Conservation (phyloP, 2,797 vertebrate species). For the Myoxocephalus aenaeus region DNA sequence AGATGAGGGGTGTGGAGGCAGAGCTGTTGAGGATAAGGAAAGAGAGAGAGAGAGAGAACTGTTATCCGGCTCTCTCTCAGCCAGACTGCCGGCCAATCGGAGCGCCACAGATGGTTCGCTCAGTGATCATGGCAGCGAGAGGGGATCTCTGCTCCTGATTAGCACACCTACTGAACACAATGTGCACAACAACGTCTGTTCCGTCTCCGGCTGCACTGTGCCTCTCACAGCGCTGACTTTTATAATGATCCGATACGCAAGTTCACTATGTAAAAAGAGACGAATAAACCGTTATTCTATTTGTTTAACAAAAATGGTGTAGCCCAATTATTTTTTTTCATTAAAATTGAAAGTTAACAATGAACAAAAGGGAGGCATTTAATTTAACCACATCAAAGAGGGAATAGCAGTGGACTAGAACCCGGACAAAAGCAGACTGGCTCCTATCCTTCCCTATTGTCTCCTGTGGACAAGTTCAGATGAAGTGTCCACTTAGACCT, state of each 20-base stretch:
- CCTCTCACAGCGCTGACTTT: neutral
- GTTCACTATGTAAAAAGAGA: neutral
- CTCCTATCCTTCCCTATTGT: slow-evolving; percentile 28
- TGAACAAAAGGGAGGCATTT: neutral
- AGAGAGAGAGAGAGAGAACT: slow-evolving; percentile 21
- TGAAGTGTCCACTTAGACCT: slow-evolving; percentile 75
- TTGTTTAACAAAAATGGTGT: neutral
- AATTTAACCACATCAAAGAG: slow-evolving; percentile 17
- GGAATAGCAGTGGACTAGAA: neutral
- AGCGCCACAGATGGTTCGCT: slow-evolving; percentile 82
- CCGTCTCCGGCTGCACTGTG: slow-evolving; percentile 36
- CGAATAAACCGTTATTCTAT: neutral
- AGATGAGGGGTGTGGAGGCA: slow-evolving; percentile 13
- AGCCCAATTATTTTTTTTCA: neutral
- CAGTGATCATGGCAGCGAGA: slow-evolving; percentile 74
- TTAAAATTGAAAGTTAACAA: neutral
- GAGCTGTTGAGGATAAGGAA: slow-evolving; percentile 28
- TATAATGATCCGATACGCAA: neutral
- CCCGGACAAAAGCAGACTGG: slow-evolving; percentile 21
- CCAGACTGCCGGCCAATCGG: slow-evolving; percentile 61
- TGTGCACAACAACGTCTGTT: slow-evolving; percentile 77
- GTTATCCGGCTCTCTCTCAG: slow-evolving; percentile 59
- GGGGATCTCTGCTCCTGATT: slow-evolving; percentile 79
- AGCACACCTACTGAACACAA: slow-evolving; percentile 76
- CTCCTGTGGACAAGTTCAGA: slow-evolving; percentile 71